Conservation (phyloP, 2,888 invertebrate species). For the Stictocephala bisonia region DNA sequence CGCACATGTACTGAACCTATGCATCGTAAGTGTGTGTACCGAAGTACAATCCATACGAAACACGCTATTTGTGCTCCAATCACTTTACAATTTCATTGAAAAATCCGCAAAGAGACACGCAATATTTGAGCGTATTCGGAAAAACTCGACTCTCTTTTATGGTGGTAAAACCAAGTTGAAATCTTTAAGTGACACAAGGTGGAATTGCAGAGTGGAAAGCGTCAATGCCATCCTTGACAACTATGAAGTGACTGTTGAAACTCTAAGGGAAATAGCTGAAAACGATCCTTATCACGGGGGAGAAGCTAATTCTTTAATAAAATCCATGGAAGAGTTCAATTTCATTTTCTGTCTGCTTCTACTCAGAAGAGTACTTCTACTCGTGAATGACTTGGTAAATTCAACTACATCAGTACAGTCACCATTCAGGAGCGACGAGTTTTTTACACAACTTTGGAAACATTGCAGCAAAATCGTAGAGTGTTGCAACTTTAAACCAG, state of each 20-base stretch:
- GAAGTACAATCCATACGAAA: conserved; percentile 24
- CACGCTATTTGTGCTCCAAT: conserved; percentile 29
- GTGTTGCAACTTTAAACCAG: conserved; percentile 34
- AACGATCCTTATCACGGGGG: conserved; percentile 22
- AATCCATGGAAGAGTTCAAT: conserved; percentile 30
- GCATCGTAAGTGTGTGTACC: conserved; percentile 27
- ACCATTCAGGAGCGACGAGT: conserved; percentile 11
- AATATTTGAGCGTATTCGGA: conserved; percentile 32
- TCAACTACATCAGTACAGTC: conserved; percentile 29
- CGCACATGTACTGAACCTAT: conserved; percentile 30
- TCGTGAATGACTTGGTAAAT: conserved; percentile 23
- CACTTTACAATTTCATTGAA: conserved; percentile 30
- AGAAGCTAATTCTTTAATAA: conserved; percentile 33
- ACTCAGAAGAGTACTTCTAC: conserved; percentile 25
- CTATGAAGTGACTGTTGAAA: conserved; percentile 26
- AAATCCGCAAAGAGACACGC: conserved; percentile 38
- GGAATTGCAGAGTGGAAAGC: conserved; percentile 36
- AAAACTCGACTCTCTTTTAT: conserved; percentile 30
- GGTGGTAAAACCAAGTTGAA: conserved; percentile 29
- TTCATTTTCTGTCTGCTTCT: conserved; percentile 34
- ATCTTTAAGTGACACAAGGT: conserved; percentile 39
- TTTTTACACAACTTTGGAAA: conserved; percentile 30
- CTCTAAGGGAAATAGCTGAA: conserved; percentile 34
- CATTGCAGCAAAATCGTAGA: conserved; percentile 32
- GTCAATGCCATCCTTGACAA: conserved; percentile 31